These are phyloP conservation scores for Ibycter americanus DNA, from an alignment of 2,797 vertebrate species.

Conservation along the genomic window DNA sequence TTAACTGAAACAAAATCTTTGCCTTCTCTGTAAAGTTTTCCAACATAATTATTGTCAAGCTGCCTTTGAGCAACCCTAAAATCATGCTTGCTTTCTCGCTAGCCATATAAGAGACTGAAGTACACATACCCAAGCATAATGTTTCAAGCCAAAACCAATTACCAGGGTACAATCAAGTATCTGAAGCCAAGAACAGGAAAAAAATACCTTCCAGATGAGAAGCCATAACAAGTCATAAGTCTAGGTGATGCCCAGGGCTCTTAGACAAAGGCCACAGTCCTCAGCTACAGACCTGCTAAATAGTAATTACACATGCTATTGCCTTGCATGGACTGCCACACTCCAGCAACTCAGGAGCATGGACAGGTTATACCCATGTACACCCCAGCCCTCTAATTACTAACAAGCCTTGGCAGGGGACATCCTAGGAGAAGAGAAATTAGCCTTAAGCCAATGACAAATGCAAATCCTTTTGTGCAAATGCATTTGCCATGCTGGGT, in stretches of 20 bases:
- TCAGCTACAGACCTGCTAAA: not conserved
- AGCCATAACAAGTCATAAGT: not conserved
- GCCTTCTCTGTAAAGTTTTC: not conserved
- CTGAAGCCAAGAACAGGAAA: not conserved
- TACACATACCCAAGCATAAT: not conserved
- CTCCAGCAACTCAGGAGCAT: not conserved
- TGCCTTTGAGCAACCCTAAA: not conserved
- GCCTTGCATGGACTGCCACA: not conserved
- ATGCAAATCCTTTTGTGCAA: not conserved
- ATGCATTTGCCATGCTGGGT: not conserved
- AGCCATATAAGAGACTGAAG: not conserved
- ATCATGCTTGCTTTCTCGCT: not conserved
- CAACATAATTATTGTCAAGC: not conserved
- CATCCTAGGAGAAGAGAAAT: not conserved
- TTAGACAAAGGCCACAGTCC: not conserved
- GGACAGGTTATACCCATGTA: not conserved
- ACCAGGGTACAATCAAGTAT: not conserved
- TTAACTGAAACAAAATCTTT: not conserved
- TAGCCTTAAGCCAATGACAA: not conserved
- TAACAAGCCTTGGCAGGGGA: not conserved
- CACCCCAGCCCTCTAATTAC: not conserved
- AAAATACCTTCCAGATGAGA: not conserved
- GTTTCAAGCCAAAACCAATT: not conserved
- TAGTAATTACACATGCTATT: not conserved
- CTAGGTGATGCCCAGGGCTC: not conserved